phyloP scores from a whole-genome alignment of 2,888 invertebrate genomes.

The Anodontia alba region DNA sequence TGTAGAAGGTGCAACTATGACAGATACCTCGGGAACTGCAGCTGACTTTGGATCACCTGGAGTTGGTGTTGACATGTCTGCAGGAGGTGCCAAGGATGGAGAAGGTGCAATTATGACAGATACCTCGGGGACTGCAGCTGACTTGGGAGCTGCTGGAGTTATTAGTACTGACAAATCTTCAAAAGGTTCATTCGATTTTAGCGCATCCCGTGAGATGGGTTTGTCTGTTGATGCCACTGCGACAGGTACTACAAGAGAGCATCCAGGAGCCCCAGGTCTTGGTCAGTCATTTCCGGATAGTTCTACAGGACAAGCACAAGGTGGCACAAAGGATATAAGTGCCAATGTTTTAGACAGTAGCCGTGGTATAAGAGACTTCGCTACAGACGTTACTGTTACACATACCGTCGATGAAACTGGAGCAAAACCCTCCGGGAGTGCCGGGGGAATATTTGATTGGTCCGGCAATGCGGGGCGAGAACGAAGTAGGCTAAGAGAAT shows the following conservation, averaged over 20 bases:
- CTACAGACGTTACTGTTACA: neutral
- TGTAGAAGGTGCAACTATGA: no score
- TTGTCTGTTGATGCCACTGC: no score
- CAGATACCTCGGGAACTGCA: neutral
- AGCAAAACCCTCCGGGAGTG: neutral
- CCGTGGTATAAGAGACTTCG: neutral
- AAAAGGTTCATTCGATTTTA: no score
- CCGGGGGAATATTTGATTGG: neutral
- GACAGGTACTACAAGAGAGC: no score
- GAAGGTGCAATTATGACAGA: neutral
- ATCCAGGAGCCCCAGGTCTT: no score
- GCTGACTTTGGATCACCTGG: no score
- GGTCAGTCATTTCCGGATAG: no score
- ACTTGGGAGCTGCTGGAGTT: neutral
- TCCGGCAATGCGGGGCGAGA: neutral
- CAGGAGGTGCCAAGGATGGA: neutral
- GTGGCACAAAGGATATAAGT: no score
- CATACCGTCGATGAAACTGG: neutral
- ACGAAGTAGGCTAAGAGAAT: no score
- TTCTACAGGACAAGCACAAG: no score
- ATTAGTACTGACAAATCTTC: neutral
- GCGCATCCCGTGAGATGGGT: no score
- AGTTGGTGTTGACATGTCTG: neutral
- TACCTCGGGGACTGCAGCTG: neutral
- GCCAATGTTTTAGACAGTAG: neutral